Evolutionary conservation across 2,797 vertebrate genomes (phyloP).

Genomic region (Arnoldichthys spilopterus): DNA sequence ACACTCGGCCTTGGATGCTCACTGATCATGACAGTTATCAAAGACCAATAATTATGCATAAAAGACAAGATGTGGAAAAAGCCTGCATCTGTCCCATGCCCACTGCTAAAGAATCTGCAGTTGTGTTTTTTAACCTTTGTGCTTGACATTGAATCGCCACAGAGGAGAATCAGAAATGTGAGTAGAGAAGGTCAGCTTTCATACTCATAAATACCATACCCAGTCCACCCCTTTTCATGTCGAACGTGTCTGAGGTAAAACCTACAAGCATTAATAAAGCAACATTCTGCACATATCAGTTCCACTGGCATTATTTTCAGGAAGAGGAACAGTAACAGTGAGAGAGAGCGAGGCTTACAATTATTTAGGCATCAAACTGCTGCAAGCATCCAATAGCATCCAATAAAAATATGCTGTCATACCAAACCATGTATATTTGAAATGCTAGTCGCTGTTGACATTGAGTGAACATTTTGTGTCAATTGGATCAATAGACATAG

Average conservation of each 20-base stretch:
- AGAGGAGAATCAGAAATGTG: background rate
- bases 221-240: background rate
- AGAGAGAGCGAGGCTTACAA: background rate
- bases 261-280: background rate
- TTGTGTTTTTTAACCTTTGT: background rate
- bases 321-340: background rate
- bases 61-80: conserved; percentile 12
- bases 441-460: no score
- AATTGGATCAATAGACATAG: no score
- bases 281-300: background rate
- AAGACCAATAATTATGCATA: background rate
- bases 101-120: background rate
- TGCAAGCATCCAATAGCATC: background rate
- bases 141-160: background rate
- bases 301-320: background rate
- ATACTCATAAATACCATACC: background rate
- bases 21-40: conserved; percentile 5
- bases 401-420: no score
- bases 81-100: background rate
- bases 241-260: background rate
- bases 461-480: no score
- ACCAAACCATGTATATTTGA: no score
- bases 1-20: background rate
- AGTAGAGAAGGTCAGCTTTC: conserved; percentile 4
- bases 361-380: background rate